Base-by-base conservation (phyloP, 2,888 invertebrate genomes). In the Notocelia uddmanniana region DNA sequence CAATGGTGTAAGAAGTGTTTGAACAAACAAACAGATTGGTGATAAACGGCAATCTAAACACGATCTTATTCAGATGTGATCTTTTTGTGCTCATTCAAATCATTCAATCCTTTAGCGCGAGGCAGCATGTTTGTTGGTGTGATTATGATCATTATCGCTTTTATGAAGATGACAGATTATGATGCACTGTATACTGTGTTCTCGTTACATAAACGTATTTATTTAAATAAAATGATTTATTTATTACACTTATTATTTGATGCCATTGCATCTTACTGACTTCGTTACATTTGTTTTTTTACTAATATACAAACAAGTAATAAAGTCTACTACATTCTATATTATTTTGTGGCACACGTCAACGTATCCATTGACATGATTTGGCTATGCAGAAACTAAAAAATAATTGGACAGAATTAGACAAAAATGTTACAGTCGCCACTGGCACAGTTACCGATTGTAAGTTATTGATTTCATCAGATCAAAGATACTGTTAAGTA, bases 401-500 rank as follows among this genome's bases (percentile, higher is more conserved):
- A 45, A 41, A 13, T 11, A 21, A 59, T 55, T 41, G 57, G 57
- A 0, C 31, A 64, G 57, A 34, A 26, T 26, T 31, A 19, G 23
- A 48, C 21, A 23, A 19, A 54, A 55, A 62, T 10, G 23, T 11
- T 31, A 10, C 21, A 34, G 31, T 18, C 63, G 26, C 63, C 26
- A 58, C 41, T n/a, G 18, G 18, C 55, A 18, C 18, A 26, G 23
- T 64, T 26, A 18, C 2, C 11, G 37, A 23, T 45, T 67, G 41
- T 72, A 60, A 67, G 55, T 60, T 67, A 67, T 72, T 67, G 67
- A 72, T 50, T 48, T 19, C 31, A 68, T 19, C 31, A 68, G 72
- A 72, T 72, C 54, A 50, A 6, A 67, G 72, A 68, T 72, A 68
- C 68, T 68, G 68, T 62, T 68, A n/a, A n/a, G n/a, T n/a, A 72